These are phyloP conservation scores for Corydoras sp. DNA, from an alignment of 2,113 vertebrate genomes.

Conservation along the genomic window DNA sequence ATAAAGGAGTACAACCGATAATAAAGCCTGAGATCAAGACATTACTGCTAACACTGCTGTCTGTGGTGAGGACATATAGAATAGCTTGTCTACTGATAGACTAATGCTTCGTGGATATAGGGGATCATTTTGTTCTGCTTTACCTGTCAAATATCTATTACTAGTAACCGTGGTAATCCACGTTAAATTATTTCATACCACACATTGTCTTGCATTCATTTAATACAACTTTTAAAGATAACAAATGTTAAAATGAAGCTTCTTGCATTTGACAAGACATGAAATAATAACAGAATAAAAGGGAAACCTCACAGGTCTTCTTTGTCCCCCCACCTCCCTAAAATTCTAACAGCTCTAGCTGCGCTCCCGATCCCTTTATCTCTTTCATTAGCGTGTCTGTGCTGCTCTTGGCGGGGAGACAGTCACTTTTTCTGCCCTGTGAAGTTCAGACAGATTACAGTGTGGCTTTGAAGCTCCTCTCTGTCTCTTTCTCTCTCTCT, in stretches of 20 bases:
- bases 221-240: constrained; percentile 38
- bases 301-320: constrained; percentile 55
- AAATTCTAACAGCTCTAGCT: constrained; percentile 66
- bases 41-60: too few relatives aligned
- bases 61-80: too few relatives aligned
- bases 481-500: constrained; percentile 79
- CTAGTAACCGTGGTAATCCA: constrained; percentile 27
- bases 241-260: constrained; percentile 49
- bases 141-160: constrained; percentile 22
- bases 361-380: constrained; percentile 90
- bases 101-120: constrained; percentile 23
- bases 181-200: constrained; percentile 9
- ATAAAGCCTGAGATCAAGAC: too few relatives aligned
- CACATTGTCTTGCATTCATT: constrained; percentile 14
- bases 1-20: too few relatives aligned
- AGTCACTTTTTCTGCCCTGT: constrained; percentile 95
- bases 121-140: constrained; percentile 23
- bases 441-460: constrained; percentile 99
- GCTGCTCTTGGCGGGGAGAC: constrained; percentile 89
- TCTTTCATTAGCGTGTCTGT: constrained; percentile 95
- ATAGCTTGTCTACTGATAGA: not conserved
- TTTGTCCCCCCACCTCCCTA: constrained; percentile 44
- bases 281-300: constrained; percentile 48
- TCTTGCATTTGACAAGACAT: constrained; percentile 33
- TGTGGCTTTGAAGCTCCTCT: constrained; percentile 94